phyloP scores from a whole-genome alignment of 2,113 vertebrate species.

The Tringa solitaria region DNA sequence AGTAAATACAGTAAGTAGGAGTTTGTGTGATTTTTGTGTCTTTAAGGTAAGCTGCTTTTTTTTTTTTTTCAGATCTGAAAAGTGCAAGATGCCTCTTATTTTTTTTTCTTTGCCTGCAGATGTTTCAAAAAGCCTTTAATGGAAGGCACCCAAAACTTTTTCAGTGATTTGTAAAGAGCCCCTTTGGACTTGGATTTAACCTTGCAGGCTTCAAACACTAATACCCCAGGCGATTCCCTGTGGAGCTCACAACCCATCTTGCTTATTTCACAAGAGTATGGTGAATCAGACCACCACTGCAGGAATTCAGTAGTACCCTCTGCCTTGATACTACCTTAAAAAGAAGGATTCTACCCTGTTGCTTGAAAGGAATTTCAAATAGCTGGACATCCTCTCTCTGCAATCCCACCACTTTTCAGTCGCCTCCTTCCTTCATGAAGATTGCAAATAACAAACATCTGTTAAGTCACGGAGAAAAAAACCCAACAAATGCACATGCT shows the following conservation, averaged over 20 bases:
- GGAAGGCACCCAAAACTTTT: constrained; percentile 8
- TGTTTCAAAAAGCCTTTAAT: constrained; percentile 8
- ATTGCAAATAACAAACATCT: constrained; percentile 57
- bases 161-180: background rate
- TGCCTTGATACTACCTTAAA: background rate
- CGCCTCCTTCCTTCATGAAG: background rate
- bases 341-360: constrained; percentile 10
- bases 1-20: background rate
- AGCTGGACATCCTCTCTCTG: constrained; percentile 3
- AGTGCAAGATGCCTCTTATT: background rate
- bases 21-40: background rate
- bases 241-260: background rate
- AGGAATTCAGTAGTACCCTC: background rate
- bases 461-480: background rate
- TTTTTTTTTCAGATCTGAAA: background rate
- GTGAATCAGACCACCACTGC: background rate
- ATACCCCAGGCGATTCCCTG: background rate
- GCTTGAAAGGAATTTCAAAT: constrained; percentile 2
- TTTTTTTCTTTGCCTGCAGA: background rate
- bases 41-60: background rate
- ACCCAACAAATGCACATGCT: background rate
- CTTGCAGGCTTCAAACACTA: background rate
- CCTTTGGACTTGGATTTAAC: constrained; percentile 20
- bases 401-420: constrained; percentile 20
- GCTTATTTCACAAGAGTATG: background rate